Evolutionary conservation across 2,888 invertebrate species (phyloP), one percentile per base, ranked within the genome.

Genomic region (Hesperia comma): DNA sequence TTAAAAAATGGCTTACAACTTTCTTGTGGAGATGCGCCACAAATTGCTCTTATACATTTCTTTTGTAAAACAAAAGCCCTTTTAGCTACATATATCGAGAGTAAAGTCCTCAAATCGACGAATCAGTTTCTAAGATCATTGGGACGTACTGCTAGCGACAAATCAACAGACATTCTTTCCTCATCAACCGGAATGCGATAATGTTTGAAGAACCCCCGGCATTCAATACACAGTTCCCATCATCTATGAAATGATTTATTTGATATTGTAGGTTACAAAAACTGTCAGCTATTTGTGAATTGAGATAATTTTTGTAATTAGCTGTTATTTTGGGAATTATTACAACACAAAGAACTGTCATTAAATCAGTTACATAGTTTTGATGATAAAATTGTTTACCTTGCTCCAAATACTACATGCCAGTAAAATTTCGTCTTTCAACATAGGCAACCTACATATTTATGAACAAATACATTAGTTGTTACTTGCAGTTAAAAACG

Each of bases 381-480:
- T 32, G 32, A 53, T 21, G 43, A 32, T n/a, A n/a, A 53, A 53
- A 32, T 58, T 37, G 58, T 43, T 58, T 43, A 58, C 40, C 53
- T 53, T 32, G 53, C 53, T 32, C 53, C 32, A 54, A 32, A 54
- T 54, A 15, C 17, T 33, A 15, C 33, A 14, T 33, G 15, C 33
- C 33, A 54, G 17, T 33, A 17, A 33, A 53, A 54, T 17, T 51
- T 21, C 5, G 14, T 51, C 51, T 51, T 51, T 51, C 51, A 6
- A 51, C 51, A n/a, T 51, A 26, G 51, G 10, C 51, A 51, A 51
- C 21, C 21, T 51, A 26, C 51, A 12, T 49, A 49, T 10, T 49
- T 49, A 49, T 19, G 49, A 19, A 19, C 19, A 51, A 51, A 51
- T 21, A 26, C 12, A 51, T 21, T 12, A 37, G 21, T 5, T 21